Evolutionary conservation across 1,140 invertebrate genomes (phyloP), one percentile per base, ranked within the genome.

Genomic region (Prorops nasuta): DNA sequence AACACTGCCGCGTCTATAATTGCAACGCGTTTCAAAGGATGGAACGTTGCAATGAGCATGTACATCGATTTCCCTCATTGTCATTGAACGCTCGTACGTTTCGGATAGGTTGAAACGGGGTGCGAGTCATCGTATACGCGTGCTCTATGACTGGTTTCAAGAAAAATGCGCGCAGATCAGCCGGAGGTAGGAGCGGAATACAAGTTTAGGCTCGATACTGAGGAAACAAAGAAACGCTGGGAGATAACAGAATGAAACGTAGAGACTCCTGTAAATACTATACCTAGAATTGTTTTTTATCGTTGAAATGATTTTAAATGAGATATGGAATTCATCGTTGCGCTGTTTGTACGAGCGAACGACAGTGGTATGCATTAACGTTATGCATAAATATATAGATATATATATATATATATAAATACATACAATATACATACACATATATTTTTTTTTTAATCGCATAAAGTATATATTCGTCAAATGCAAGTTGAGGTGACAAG

Each of bases 201-300:
- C n/a, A n/a, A n/a, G n/a, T n/a, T n/a, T n/a, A 21, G 17, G 18
- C 7, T 20, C 7, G 3, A 10, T 18, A 39, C n/a, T 19, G 16
- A 20, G 14, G 3, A 21, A 21, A 39, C 10, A 21, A 21, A 4
- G 8, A 1, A 7, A 21, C 0, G 17, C 7, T 20, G 1, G 8
- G 21, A 19, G 12, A 14, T 3, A 12, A 22, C 12, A 21, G 19
- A 20, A 6, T n/a, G 3, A 40, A 21, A 40, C 14, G 19, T 12
- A 34, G 3, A 44, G 39, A 47, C 9, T 45, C 47, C 41, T 61
- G 58, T 61, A 61, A 55, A 60, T 60, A 61, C 8, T 45, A n/a
- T n/a, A n/a, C n/a, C n/a, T 61, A 60, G 57, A 53, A 52, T 51
- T 60, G 53, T 61, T 60, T 60, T 60, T 56, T 49, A 61, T 61